Percentiles rank a stretch among this genome's conserved stretches.
Conservation (phyloP, 2,888 invertebrate genomes). For the Nephrotoma guestfalica region DNA sequence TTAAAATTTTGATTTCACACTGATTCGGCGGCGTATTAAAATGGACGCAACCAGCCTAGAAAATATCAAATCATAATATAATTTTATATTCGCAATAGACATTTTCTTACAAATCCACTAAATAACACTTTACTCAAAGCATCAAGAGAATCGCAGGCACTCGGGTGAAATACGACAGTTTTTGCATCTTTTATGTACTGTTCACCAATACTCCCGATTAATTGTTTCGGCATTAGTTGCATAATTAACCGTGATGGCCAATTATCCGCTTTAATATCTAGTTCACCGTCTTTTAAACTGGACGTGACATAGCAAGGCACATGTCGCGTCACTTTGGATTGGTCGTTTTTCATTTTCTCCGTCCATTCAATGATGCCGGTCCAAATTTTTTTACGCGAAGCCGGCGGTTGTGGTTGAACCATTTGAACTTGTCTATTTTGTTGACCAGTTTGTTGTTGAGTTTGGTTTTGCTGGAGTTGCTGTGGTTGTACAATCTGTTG, state of each 20-base stretch:
- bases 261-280: conserved; percentile 80
- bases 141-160: conserved; percentile 73
- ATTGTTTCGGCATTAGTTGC: conserved; percentile 87
- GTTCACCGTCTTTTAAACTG: conserved; percentile 63
- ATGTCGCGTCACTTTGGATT: conserved; percentile 57
- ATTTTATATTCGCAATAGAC: background rate
- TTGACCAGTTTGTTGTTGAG: conserved; percentile 11
- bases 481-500: conserved; percentile 16
- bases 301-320: conserved; percentile 64
- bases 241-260: conserved; percentile 88
- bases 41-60: background rate
- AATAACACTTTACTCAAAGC: conserved; percentile 87
- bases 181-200: conserved; percentile 81
- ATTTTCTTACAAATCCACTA: conserved; percentile 66
- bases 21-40: background rate
- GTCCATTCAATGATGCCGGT: conserved; percentile 83
- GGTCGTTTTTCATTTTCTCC: conserved; percentile 75
- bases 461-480: conserved; percentile 17
- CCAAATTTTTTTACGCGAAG: conserved; percentile 41
- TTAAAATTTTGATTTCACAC: background rate
- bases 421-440: background rate
- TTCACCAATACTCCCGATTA: conserved; percentile 81
- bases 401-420: conserved; percentile 12
- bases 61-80: background rate
- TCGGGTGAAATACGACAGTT: conserved; percentile 79